Percentiles rank a stretch among this genome's conserved stretches.
Conservation (phyloP, 2,888 invertebrate species). For the Sipha maydis region DNA sequence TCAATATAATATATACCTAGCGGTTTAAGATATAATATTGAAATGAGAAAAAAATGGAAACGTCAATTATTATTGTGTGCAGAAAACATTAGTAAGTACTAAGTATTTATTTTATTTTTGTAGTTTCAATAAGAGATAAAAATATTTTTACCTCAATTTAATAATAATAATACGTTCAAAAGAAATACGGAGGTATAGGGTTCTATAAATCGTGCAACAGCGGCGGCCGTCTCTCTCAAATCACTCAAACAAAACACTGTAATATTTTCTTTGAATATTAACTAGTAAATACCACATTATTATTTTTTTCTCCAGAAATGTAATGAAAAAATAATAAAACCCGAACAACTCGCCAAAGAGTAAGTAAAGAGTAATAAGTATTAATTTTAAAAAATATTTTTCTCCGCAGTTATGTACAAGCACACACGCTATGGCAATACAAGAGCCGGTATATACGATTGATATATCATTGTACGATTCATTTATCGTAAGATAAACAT, state of each 20-base stretch:
- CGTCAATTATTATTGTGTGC: neutral
- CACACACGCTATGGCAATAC: no score
- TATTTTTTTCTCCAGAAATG: neutral
- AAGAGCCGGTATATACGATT: no score
- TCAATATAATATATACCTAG: neutral
- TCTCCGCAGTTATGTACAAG: neutral
- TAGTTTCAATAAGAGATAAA: neutral
- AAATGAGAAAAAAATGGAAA: neutral
- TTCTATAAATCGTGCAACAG: neutral
- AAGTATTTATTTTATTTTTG: neutral
- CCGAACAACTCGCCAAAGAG: neutral
- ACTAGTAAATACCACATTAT: neutral
- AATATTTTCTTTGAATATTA: slow-evolving; percentile 23
- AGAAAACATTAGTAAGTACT: neutral
- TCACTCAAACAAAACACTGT: slow-evolving; percentile 4
- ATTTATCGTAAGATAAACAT: no score
- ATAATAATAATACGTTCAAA: slow-evolving; percentile 17
- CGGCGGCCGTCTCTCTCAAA: neutral
- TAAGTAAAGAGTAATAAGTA: neutral
- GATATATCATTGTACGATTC: no score
- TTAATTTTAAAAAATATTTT: neutral
- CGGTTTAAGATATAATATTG: neutral
- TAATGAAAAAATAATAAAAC: neutral
- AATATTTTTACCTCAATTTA: slow-evolving; percentile 15
- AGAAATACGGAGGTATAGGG: neutral